Evolutionary conservation across 92 coral and sea anemone genomes (phyloP), one percentile per base, ranked within the genome.

Genomic region (Actinernus sp.): DNA sequence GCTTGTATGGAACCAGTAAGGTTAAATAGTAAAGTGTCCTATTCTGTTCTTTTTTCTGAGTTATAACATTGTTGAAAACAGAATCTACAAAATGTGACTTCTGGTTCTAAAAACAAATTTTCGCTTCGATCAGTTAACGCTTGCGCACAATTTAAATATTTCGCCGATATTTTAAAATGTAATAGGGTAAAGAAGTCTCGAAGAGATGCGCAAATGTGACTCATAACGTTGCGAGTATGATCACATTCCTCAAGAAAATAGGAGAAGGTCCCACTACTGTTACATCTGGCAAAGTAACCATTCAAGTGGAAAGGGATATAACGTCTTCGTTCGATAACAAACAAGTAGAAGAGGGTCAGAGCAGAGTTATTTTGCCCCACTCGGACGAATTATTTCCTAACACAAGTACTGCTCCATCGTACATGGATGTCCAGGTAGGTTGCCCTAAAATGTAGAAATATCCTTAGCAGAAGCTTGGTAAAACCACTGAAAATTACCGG

Each of bases 351-450:
- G 83, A 63, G 36, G 76, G 69, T 23, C 58, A 37, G 31, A 65
- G 73, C 27, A 64, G 57, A 1, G 56, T 85, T 21, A 34, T 67
- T 32, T 41, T 90, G n/a, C 92, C 92, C 25, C 83, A 82, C 18
- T 68, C 87, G 17, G 55, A 26, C 18, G 66, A 67, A 5, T 31
- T 74, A 7, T 69, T 89, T 19, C 82, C 77, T 8, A 60, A 55
- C 34, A 55, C 59, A 3, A 55, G 68, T 23, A 62, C 29, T 3
- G 57, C 46, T 11, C 40, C 63, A 1, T 7, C 43, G 2, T 17
- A 31, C 29, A 55, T 70, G 55, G 78, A 59, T 41, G 23, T 50
- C 30, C 78, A 70, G 66, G 78, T 57, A 56, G n/a, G n/a, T n/a
- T n/a, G n/a, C n/a, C n/a, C n/a, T n/a, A n/a, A n/a, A n/a, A n/a